Conservation (phyloP, 2,888 invertebrate species). For the Mechanitis messenoides region DNA sequence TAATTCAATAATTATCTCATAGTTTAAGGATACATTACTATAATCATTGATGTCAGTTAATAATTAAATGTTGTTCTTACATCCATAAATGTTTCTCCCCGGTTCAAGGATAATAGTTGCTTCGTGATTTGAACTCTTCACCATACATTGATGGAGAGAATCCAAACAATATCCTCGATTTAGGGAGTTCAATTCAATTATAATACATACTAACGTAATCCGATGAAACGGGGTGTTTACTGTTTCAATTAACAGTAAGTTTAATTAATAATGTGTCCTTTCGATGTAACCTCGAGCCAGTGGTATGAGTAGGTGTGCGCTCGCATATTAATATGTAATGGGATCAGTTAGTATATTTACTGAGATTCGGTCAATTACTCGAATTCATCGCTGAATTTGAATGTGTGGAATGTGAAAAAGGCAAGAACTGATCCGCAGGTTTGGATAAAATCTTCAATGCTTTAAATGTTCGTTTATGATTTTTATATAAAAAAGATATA, state of each 20-base stretch:
- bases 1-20: constrained; percentile 19
- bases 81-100: constrained; percentile 1
- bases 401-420: not conserved
- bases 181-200: constrained; percentile 11
- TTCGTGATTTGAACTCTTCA: not conserved
- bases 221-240: constrained; percentile 41
- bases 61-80: constrained; percentile 4
- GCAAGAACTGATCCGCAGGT: constrained; percentile 12
- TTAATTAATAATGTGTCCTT: constrained; percentile 38
- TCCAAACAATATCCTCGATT: constrained; percentile 18
- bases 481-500: constrained; percentile 10
- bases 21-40: constrained; percentile 23
- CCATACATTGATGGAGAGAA: not conserved
- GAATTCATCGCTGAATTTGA: constrained; percentile 1
- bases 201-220: constrained; percentile 9
- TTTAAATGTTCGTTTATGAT: constrained; percentile 19
- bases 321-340: constrained; percentile 9
- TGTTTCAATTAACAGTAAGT: constrained; percentile 42
- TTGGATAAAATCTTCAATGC: constrained; percentile 18
- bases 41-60: constrained; percentile 2
- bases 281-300: constrained; percentile 42
- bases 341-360: constrained; percentile 7
- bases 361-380: constrained; percentile 8
- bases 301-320: constrained; percentile 38
- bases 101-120: not conserved